phyloP scores from a whole-genome alignment of 2,113 vertebrate species.

The Paradoxurus hermaphroditus region DNA sequence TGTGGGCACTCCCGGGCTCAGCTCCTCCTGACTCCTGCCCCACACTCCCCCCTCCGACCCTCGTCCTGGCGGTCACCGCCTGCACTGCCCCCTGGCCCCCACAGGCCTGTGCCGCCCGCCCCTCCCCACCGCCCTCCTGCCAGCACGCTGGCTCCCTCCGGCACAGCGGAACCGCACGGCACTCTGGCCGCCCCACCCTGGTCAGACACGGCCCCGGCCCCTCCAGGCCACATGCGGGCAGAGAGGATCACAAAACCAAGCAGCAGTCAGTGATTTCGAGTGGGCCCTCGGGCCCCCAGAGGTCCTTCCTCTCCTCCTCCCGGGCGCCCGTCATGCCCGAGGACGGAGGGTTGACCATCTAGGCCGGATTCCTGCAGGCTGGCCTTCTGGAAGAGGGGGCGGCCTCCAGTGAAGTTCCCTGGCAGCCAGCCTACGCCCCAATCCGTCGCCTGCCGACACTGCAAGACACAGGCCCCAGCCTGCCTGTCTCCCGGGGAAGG shows the following conservation, averaged over 20 bases:
- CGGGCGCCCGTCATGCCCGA: fast-evolving
- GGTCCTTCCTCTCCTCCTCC: too few species aligned
- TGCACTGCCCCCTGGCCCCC: too few species aligned
- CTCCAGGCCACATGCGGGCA: fast-evolving
- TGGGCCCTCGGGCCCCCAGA: background rate
- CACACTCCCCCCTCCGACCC: background rate
- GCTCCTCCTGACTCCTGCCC: background rate
- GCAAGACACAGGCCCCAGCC: background rate
- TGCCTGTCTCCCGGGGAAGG: background rate
- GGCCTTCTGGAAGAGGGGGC: background rate
- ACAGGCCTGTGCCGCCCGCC: background rate
- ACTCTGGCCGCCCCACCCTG: background rate
- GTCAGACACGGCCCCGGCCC: too few species aligned
- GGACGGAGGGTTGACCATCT: background rate
- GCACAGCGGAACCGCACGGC: background rate
- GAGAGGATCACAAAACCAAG: background rate
- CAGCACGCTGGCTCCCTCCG: background rate
- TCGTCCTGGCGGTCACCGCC: background rate
- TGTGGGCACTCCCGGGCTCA: background rate
- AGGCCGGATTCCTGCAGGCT: background rate
- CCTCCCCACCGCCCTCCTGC: background rate
- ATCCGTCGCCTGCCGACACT: too few species aligned
- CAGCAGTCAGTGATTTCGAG: background rate
- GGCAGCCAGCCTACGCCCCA: background rate
- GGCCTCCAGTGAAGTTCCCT: background rate